Conservation (phyloP, 2,888 invertebrate genomes). For the Acholoe squamosa region DNA sequence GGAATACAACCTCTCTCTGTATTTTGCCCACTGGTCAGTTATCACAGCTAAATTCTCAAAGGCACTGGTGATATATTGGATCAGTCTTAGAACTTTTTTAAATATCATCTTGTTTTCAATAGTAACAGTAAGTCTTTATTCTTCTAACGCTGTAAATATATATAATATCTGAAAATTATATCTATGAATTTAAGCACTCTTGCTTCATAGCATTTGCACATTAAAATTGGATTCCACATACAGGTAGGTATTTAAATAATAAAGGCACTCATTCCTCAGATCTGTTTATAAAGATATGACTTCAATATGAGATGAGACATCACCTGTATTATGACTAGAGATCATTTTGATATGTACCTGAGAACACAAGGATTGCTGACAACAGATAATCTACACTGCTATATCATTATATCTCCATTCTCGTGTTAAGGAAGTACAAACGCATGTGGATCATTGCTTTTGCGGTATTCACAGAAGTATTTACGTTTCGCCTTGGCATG, state of each 20-base stretch:
- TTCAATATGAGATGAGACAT: neutral
- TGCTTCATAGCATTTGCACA: neutral
- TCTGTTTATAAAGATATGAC: neutral
- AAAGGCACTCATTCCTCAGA: neutral
- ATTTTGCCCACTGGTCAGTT: too few relatives aligned
- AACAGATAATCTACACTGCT: too few relatives aligned
- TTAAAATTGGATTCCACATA: neutral
- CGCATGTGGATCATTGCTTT: too few relatives aligned
- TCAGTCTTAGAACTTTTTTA: neutral
- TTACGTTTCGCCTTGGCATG: too few relatives aligned
- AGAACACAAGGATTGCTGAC: too few relatives aligned
- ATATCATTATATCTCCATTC: too few relatives aligned
- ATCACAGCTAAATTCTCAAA: constrained; percentile 19
- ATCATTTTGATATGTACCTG: neutral
- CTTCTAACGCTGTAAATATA: too few relatives aligned
- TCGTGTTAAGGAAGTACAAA: too few relatives aligned
- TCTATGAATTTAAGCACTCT: neutral
- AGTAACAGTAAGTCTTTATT: neutral
- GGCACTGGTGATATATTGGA: constrained; percentile 10
- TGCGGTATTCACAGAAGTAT: too few relatives aligned
- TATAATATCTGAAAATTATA: too few relatives aligned
- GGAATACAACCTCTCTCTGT: neutral
- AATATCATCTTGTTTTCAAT: neutral
- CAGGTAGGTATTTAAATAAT: neutral
- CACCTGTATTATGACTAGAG: constrained; percentile 23